Conservation (phyloP, 2,113 vertebrate genomes). For the Thunnus maccoyii region DNA sequence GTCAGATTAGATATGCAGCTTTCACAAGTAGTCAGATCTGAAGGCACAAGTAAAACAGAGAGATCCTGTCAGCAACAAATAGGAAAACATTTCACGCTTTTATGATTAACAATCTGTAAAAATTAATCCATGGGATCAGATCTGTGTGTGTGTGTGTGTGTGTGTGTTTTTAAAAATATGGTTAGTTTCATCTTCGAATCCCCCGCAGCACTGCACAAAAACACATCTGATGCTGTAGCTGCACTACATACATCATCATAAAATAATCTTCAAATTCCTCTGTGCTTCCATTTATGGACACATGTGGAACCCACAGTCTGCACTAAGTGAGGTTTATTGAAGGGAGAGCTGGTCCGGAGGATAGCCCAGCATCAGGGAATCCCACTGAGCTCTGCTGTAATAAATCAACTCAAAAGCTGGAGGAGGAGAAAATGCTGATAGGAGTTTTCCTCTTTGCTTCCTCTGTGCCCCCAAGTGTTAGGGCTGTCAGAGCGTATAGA, state of each 20-base stretch:
- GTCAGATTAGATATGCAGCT: slow-evolving; percentile 63
- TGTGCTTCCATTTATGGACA: slow-evolving; percentile 33
- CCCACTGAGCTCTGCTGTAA: slow-evolving; percentile 69
- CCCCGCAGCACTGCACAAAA: background rate
- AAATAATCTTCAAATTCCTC: slow-evolving; percentile 43
- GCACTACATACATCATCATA: slow-evolving; percentile 18
- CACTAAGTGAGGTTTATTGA: slow-evolving; percentile 46
- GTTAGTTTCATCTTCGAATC: slow-evolving; percentile 10
- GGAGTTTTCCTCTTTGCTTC: slow-evolving; percentile 73
- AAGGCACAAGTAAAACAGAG: slow-evolving; percentile 27
- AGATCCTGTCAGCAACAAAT: slow-evolving; percentile 37
- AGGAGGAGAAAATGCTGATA: slow-evolving; percentile 81
- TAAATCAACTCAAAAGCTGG: slow-evolving; percentile 77
- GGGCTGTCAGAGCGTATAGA: slow-evolving; percentile 66
- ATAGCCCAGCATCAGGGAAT: slow-evolving; percentile 73
- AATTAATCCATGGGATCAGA: slow-evolving; percentile 60
- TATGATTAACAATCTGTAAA: slow-evolving; percentile 38
- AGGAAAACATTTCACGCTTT: slow-evolving; percentile 51
- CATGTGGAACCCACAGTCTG: slow-evolving; percentile 19
- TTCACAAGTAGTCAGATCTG: slow-evolving; percentile 40
- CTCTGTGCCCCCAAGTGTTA: slow-evolving; percentile 59
- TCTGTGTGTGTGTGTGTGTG: slow-evolving; percentile 5
- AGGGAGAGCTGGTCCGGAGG: slow-evolving; percentile 59
- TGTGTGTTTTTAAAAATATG: slow-evolving; percentile 10
- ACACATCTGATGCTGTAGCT: slow-evolving; percentile 36